Evolutionary conservation across 2,113 vertebrate species (phyloP).

Genomic region (Sinocyclocheilus rhinocerous): DNA sequence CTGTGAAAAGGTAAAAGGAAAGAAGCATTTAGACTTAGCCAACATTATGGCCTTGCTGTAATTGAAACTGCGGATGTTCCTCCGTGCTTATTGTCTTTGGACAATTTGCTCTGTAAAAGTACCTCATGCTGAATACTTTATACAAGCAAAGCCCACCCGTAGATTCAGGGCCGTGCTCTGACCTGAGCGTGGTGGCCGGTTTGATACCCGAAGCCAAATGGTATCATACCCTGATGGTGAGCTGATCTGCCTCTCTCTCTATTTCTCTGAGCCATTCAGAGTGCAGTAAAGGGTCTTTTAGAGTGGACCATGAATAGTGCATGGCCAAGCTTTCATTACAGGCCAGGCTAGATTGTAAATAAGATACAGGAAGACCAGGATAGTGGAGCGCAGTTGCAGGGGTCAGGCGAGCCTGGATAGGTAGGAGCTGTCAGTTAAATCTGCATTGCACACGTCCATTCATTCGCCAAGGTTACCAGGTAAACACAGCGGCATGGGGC

Average conservation of each 20-base stretch:
- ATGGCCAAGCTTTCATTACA: conserved; percentile 63
- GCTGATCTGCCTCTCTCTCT: conserved; percentile 43
- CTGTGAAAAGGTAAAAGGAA: conserved; percentile 26
- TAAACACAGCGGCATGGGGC: conserved; percentile 35
- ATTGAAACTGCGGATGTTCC: conserved; percentile 34
- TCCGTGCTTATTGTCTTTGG: conserved; percentile 33
- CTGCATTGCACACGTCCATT: conserved; percentile 44
- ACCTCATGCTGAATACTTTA: conserved; percentile 11
- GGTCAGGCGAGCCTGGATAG: conserved; percentile 58
- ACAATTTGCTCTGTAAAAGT: conserved; percentile 33
- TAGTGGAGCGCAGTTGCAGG: conserved; percentile 53
- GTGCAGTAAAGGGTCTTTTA: conserved; percentile 57
- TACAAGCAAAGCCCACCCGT: neutral
- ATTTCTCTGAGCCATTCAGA: conserved; percentile 42
- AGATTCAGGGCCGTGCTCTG: conserved; percentile 23
- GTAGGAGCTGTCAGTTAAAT: conserved; percentile 54
- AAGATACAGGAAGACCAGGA: conserved; percentile 62
- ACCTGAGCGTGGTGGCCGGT: conserved; percentile 29
- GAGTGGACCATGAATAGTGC: conserved; percentile 70
- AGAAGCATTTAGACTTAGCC: conserved; percentile 29
- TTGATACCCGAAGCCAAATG: conserved; percentile 48
- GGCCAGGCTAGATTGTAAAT: conserved; percentile 65
- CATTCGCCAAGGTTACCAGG: conserved; percentile 54
- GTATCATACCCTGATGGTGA: conserved; percentile 43
- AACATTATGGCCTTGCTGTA: conserved; percentile 32